Percentiles rank a stretch among this genome's conserved stretches.
Evolutionary conservation across 2,888 invertebrate species (phyloP).

Genomic region (Drosophila ezoana): DNA sequence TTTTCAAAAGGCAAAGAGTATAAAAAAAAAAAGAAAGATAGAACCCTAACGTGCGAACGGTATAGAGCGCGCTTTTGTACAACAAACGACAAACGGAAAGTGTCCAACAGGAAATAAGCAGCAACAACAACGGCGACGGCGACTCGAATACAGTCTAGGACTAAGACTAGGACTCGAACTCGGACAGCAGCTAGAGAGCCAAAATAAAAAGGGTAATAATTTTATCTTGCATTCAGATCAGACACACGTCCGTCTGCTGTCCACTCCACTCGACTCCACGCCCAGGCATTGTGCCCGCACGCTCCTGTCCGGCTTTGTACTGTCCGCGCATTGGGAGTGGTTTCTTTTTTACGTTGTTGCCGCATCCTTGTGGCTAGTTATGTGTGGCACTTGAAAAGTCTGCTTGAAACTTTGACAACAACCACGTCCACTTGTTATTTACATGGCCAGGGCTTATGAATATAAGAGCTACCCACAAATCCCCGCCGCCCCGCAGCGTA

Average conservation of each 20-base stretch:
- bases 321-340: conserved; percentile 14
- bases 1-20: not conserved
- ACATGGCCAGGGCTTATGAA: conserved; percentile 70
- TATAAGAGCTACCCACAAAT: conserved; percentile 26
- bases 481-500: conserved; percentile 7
- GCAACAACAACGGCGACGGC: conserved; percentile 35
- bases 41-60: conserved; percentile 14
- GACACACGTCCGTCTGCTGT: conserved; percentile 78
- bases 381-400: conserved; percentile 61
- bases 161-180: conserved; percentile 39
- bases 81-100: conserved; percentile 83
- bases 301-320: conserved; percentile 21
- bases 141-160: conserved; percentile 49
- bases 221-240: conserved; percentile 84
- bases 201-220: conserved; percentile 83
- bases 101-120: conserved; percentile 84
- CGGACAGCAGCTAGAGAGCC: conserved; percentile 32
- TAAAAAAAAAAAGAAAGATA: conserved; percentile 20
- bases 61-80: conserved; percentile 58
- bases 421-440: conserved; percentile 62
- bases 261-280: conserved; percentile 8
- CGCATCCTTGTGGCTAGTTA: conserved; percentile 61
- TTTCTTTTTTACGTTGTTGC: conserved; percentile 25
- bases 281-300: conserved; percentile 13
- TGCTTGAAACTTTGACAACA: conserved; percentile 74